Evolutionary conservation across 2,888 invertebrate species (phyloP).

Genomic region (Steinernema scapterisci): DNA sequence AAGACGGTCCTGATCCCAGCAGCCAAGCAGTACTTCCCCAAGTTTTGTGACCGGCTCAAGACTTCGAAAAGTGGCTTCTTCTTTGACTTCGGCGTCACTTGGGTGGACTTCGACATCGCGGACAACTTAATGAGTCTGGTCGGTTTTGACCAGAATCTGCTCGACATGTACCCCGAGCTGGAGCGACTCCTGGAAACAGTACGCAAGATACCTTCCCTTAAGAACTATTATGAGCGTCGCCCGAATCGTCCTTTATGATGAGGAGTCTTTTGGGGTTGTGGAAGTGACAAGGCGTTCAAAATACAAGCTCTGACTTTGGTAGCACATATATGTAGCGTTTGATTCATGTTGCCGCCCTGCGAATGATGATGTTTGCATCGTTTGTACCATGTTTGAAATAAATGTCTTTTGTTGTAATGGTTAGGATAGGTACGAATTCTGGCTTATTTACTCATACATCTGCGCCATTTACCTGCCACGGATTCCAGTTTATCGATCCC

Average conservation of each 20-base stretch:
- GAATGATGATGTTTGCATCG: too few species aligned
- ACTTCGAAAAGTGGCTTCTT: slow-evolving; percentile 34
- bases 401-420: too few species aligned
- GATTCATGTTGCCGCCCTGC: too few species aligned
- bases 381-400: too few species aligned
- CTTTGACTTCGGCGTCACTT: slow-evolving; percentile 35
- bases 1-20: slow-evolving; percentile 35
- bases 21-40: slow-evolving; percentile 37
- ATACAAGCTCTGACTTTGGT: too few species aligned
- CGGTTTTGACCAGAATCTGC: neutral
- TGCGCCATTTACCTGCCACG: too few species aligned
- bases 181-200: neutral
- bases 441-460: too few species aligned
- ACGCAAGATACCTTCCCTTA: neutral
- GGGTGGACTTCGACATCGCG: slow-evolving; percentile 38
- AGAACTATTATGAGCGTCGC: neutral
- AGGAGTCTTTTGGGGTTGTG: too few species aligned
- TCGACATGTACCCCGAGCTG: slow-evolving; percentile 16
- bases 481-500: too few species aligned
- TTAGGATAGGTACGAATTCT: too few species aligned
- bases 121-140: slow-evolving; percentile 32
- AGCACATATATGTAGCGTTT: too few species aligned
- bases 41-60: slow-evolving; percentile 35
- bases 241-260: neutral
- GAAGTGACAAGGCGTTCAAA: too few species aligned